Evolutionary conservation across 2,888 invertebrate species (phyloP).

Genomic region (Agrotis segetum): DNA sequence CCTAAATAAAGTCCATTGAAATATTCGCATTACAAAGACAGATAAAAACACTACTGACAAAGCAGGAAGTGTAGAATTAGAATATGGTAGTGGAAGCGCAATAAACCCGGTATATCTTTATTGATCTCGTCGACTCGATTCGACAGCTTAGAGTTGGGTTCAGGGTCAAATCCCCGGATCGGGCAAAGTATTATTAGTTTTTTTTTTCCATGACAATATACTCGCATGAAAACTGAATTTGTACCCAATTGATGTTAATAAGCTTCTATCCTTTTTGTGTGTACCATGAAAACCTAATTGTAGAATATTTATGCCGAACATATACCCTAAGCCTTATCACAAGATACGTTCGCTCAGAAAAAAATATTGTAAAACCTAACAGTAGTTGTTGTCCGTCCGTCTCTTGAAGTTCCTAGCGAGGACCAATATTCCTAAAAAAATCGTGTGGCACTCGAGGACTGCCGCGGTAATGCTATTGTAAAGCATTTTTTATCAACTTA

Average conservation of each 20-base stretch:
- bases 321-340: too few species aligned
- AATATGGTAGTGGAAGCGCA: not conserved
- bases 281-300: too few species aligned
- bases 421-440: too few species aligned
- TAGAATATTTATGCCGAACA: too few species aligned
- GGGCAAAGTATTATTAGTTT: not conserved
- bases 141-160: not conserved
- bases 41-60: not conserved
- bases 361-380: too few species aligned
- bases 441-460: too few species aligned
- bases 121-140: constrained; percentile 14
- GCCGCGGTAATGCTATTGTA: too few species aligned
- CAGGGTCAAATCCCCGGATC: not conserved
- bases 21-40: not conserved
- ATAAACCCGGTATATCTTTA: constrained; percentile 8
- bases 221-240: not conserved
- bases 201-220: not conserved
- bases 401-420: too few species aligned
- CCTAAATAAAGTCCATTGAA: not conserved
- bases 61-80: not conserved
- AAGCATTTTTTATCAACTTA: too few species aligned
- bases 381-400: too few species aligned
- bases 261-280: too few species aligned
- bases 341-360: too few species aligned
- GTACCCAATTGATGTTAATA: not conserved